Evolutionary conservation across 2,888 invertebrate species (phyloP), one percentile per base, ranked within the genome.

Genomic region (Zaprionus obscuricornis): DNA sequence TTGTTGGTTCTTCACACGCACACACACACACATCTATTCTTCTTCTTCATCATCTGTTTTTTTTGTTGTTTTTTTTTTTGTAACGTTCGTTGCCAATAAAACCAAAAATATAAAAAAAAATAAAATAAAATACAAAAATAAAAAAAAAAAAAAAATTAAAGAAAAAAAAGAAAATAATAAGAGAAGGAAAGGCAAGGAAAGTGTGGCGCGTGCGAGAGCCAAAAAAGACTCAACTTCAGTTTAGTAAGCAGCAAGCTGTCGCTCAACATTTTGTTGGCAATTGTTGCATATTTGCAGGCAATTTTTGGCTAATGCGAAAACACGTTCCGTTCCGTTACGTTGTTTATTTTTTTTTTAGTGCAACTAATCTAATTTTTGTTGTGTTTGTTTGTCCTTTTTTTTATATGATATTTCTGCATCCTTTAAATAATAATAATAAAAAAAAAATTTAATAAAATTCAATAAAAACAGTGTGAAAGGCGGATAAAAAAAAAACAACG

Each of bases 391-490:
- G 10, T 27, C 22, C 18, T 8, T 33, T 31, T 16, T 29, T 34
- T 43, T 51, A 13, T 27, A 17, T 29, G 24, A 27, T 31, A 14
- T 8, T n/a, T 27, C n/a, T n/a, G n/a, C n/a, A n/a, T n/a, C n/a
- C n/a, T n/a, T n/a, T n/a, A n/a, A n/a, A n/a, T n/a, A n/a, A n/a
- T n/a, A n/a, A n/a, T n/a, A n/a, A n/a, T n/a, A n/a, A n/a, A n/a
- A n/a, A n/a, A n/a, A n/a, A n/a, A n/a, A 24, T 3, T 11, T 29
- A 46, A 45, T 26, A 36, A 51, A 40, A 40, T 56, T 56, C 66
- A 76, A 78, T 82, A 82, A 50, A 66, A 67, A 33, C 64, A 64
- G 83, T 75, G n/a, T n/a, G 73, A 79, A 75, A 75, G 62, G 66
- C 58, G 73, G 43, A 46, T 27, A 22, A 7, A n/a, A n/a, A n/a